Percentiles rank a stretch among this genome's conserved stretches.
Conservation (phyloP, 2,797 vertebrate genomes). For the Presbytis comata region DNA sequence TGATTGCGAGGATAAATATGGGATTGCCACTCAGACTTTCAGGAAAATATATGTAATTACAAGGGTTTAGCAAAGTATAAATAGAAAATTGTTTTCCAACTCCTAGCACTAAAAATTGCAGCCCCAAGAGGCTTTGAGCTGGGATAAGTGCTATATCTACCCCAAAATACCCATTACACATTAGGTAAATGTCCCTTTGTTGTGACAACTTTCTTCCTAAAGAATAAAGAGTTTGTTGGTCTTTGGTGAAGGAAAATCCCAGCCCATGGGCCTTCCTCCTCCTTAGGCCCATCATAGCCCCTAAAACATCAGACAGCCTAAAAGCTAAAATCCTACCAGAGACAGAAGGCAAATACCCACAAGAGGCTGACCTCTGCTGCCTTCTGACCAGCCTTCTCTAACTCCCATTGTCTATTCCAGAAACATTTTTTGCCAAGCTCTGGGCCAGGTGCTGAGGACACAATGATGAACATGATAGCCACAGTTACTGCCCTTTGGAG, state of each 20-base stretch:
- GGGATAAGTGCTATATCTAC: not conserved
- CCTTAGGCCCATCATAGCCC: not conserved
- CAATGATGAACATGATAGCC: not conserved
- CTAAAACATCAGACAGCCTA: not conserved
- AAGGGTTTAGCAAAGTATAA: slow-evolving; percentile 60
- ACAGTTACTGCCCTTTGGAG: not conserved
- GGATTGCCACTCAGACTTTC: slow-evolving; percentile 59
- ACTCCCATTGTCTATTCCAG: not conserved
- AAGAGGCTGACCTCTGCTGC: not conserved
- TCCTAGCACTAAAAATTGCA: slow-evolving; percentile 29
- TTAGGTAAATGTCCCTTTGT: not conserved
- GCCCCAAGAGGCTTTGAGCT: not conserved
- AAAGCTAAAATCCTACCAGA: not conserved
- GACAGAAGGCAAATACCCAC: not conserved
- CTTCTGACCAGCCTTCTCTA: not conserved
- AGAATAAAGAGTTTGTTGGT: not conserved
- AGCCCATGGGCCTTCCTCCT: slow-evolving; percentile 54
- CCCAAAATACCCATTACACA: not conserved
- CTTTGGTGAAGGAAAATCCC: slow-evolving; percentile 64
- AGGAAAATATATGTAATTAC: slow-evolving; percentile 72
- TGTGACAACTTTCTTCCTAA: slow-evolving; percentile 55
- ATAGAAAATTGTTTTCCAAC: slow-evolving; percentile 68
- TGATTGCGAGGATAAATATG: slow-evolving; percentile 62
- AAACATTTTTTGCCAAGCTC: not conserved
- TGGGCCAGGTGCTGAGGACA: not conserved